These are phyloP conservation scores for Rhodinocichla rosea DNA, from an alignment of 2,113 vertebrate genomes.

Conservation along the genomic window DNA sequence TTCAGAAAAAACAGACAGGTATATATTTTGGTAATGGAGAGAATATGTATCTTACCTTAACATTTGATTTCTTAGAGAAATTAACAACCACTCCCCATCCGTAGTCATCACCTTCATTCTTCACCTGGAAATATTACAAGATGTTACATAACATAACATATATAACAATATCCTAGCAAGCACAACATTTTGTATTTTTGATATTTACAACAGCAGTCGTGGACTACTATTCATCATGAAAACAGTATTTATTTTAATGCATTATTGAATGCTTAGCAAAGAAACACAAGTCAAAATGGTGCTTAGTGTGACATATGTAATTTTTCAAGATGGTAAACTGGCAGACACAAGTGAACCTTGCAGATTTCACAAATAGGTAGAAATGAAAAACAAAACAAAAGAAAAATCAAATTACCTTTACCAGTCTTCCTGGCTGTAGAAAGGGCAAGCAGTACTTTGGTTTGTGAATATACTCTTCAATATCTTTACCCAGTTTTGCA, in stretches of 20 bases:
- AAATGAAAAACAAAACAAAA: not conserved
- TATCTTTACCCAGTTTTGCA: slow-evolving; percentile 91
- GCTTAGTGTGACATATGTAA: accelerated
- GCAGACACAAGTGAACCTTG: not conserved
- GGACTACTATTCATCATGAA: not conserved
- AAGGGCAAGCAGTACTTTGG: slow-evolving; percentile 96
- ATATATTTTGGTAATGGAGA: not conserved
- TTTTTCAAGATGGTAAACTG: not conserved
- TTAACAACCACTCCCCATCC: slow-evolving; percentile 98
- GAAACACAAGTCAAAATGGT: not conserved
- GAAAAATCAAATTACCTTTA: slow-evolving; percentile 77
- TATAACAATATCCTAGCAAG: not conserved
- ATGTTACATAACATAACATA: not conserved
- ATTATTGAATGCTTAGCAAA: not conserved
- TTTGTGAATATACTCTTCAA: slow-evolving; percentile 93
- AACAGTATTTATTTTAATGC: not conserved
- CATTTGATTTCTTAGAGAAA: slow-evolving; percentile 94
- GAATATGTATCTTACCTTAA: slow-evolving; percentile 80
- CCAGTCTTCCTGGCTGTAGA: slow-evolving; percentile 91
- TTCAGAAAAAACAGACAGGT: not conserved
- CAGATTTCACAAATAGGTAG: not conserved
- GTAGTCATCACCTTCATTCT: slow-evolving; percentile 90
- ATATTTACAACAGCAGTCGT: not conserved
- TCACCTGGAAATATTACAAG: slow-evolving; percentile 78
- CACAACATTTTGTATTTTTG: not conserved